These are phyloP conservation scores for Geotrupes spiniger DNA, from an alignment of 2,888 invertebrate species.

Conservation along the genomic window DNA sequence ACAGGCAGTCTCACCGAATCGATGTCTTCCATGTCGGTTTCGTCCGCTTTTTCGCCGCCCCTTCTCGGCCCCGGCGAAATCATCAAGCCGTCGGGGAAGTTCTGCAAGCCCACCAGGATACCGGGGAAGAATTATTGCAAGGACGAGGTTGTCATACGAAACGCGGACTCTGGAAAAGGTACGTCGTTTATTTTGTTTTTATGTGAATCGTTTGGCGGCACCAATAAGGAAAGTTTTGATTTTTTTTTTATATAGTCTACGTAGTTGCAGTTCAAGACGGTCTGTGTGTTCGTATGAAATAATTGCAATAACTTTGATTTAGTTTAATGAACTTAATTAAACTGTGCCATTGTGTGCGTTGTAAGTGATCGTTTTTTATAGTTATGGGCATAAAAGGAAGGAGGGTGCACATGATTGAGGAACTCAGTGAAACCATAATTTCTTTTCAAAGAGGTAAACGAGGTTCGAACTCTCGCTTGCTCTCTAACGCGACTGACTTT, in stretches of 20 bases:
- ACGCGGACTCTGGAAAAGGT: constrained; percentile 97
- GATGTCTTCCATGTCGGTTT: constrained; percentile 56
- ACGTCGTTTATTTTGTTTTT: too few species aligned
- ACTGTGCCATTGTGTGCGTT: background rate
- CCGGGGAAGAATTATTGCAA: constrained; percentile 92
- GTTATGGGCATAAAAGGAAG: constrained; percentile 99
- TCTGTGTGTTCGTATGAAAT: too few species aligned
- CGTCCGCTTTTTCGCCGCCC: constrained; percentile 54
- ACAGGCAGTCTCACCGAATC: constrained; percentile 51
- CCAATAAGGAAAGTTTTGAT: too few species aligned
- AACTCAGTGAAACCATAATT: constrained; percentile 97
- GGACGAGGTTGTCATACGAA: constrained; percentile 92
- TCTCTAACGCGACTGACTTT: constrained; percentile 17
- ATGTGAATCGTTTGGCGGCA: too few species aligned
- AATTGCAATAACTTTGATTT: too few species aligned
- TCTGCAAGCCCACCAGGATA: constrained; percentile 82
- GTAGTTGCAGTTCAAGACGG: too few species aligned
- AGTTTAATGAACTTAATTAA: background rate
- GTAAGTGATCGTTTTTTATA: constrained; percentile 45
- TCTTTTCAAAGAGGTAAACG: constrained; percentile 97
- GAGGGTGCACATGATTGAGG: constrained; percentile 97
- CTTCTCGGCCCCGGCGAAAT: constrained; percentile 80
- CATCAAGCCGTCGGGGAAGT: constrained; percentile 85
- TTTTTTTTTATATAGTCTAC: too few species aligned
- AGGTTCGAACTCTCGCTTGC: constrained; percentile 14